Evolutionary conservation across 2,888 invertebrate species (phyloP), one percentile per base, ranked within the genome.

Genomic region (Rhodophaea formosa): DNA sequence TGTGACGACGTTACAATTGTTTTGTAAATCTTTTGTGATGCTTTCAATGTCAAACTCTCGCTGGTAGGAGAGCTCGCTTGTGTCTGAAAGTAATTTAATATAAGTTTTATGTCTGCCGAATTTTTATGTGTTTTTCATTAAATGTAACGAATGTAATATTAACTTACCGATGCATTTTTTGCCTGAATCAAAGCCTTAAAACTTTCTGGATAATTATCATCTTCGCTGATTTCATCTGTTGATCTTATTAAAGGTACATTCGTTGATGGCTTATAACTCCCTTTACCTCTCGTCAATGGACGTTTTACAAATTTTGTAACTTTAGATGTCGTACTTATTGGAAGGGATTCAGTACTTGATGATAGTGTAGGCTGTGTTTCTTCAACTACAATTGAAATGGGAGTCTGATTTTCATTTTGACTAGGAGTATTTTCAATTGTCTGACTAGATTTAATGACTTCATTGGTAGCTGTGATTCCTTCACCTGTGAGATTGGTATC

Each of bases 131-230:
- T 39, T 12, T 12, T 0, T 39, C 8, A 35, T 10, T 8, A 10
- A 35, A 10, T 35, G 12, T 39, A 12, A 39, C 39, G 0, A 10
- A 12, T 39, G 10, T 12, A 12, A 12, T 39, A 3, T 62, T 57
- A 62, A 81, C 91, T 82, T 76, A 92, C 91, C 77, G 87, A 82
- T 70, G 86, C 84, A 82, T 88, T 90, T 82, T 94, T 94, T 54
- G 93, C 91, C 80, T 93, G 93, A 53, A 94, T 83, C 56, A 94
- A 78, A n/a, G 93, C 92, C 74, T 94, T 94, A 73, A 94, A 94
- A 71, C 92, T 92, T 70, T 92, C 93, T 15, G 94, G 94, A 78
- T 94, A 94, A 70, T 94, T 94, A 72, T 93, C 94, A 65, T 94
- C 93, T 62, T 92, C 93, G 44, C 87, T 84, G 59, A 93, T 92